Percentiles rank a stretch among this genome's conserved stretches.
phyloP scores from a whole-genome alignment of 2,797 vertebrate species.

The Thaleichthys pacificus region DNA sequence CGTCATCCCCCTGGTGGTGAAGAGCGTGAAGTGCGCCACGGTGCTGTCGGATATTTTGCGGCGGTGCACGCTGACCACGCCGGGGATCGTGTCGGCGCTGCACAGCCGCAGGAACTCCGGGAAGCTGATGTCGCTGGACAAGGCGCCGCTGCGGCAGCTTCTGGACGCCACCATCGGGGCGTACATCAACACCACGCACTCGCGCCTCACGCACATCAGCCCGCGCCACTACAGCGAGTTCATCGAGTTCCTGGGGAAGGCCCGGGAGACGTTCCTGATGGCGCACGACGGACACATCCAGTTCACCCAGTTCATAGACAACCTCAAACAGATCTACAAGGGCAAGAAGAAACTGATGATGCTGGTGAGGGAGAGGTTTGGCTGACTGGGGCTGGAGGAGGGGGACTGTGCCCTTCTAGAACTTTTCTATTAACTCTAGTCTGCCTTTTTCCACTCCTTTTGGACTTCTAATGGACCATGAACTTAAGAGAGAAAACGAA shows the following conservation, averaged over 20 bases:
- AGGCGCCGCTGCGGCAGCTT: constrained; percentile 93
- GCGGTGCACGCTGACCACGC: constrained; percentile 94
- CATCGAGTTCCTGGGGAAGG: constrained; percentile 97
- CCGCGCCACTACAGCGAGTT: constrained; percentile 99
- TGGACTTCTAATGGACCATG: constrained; percentile 82
- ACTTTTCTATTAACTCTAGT: constrained; percentile 87
- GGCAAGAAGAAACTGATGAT: constrained; percentile 99
- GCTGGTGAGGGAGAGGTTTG: constrained; percentile 94
- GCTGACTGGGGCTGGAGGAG: constrained; percentile 73
- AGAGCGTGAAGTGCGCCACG: constrained; percentile 97
- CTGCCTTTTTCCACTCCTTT: constrained; percentile 95
- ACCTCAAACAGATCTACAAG: constrained; percentile 99
- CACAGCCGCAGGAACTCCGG: constrained; percentile 94
- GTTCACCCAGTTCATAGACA: constrained; percentile 99
- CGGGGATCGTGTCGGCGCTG: constrained; percentile 89
- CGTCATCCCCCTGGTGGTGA: constrained; percentile 96
- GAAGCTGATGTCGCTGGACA: constrained; percentile 98
- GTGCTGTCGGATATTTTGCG: constrained; percentile 97
- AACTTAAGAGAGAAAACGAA: constrained; percentile 66
- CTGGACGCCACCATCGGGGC: constrained; percentile 96
- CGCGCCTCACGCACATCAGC: constrained; percentile 97
- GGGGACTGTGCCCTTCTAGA: constrained; percentile 52
- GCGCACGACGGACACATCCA: constrained; percentile 98
- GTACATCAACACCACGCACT: constrained; percentile 98
- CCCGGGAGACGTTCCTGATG: constrained; percentile 97